phyloP scores from a whole-genome alignment of 35 echinoderm and acorn worm species.

The Ptychodera flava region DNA sequence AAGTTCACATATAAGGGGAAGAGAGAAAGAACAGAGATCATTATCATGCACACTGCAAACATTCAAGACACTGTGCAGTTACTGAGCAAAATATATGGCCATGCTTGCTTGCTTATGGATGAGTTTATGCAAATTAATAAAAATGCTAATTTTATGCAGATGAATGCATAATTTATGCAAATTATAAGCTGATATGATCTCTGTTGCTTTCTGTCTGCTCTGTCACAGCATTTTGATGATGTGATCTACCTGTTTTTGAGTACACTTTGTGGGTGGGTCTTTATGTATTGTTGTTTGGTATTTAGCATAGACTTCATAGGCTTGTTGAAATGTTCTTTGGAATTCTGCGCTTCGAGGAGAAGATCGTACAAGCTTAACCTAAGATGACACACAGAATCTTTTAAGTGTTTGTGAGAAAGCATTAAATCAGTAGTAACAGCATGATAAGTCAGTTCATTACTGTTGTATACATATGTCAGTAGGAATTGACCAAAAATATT shows the following conservation, averaged over 20 bases:
- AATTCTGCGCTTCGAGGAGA: slow-evolving; percentile 60
- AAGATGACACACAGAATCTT: no score
- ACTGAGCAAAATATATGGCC: not conserved
- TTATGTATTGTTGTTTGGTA: slow-evolving; percentile 86
- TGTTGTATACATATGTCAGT: no score
- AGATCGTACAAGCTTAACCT: slow-evolving; percentile 77
- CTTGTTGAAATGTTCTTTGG: slow-evolving; percentile 41
- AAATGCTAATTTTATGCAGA: no score
- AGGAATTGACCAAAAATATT: no score
- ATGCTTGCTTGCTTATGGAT: not conserved
- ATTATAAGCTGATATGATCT: no score
- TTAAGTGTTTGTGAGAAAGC: no score
- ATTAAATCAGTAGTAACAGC: no score
- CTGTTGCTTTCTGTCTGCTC: not conserved
- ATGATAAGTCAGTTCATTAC: no score
- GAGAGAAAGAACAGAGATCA: slow-evolving; percentile 9
- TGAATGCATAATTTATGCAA: no score
- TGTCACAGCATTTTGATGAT: slow-evolving; percentile 15
- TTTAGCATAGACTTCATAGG: slow-evolving; percentile 62
- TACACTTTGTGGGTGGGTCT: slow-evolving; percentile 61
- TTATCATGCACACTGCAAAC: not conserved
- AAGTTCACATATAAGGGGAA: not conserved
- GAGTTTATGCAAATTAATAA: no score
- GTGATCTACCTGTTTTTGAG: slow-evolving; percentile 52
- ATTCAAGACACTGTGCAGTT: not conserved